Evolutionary conservation across 2,113 vertebrate genomes (phyloP).

Genomic region (Protomyctophum bolini): DNA sequence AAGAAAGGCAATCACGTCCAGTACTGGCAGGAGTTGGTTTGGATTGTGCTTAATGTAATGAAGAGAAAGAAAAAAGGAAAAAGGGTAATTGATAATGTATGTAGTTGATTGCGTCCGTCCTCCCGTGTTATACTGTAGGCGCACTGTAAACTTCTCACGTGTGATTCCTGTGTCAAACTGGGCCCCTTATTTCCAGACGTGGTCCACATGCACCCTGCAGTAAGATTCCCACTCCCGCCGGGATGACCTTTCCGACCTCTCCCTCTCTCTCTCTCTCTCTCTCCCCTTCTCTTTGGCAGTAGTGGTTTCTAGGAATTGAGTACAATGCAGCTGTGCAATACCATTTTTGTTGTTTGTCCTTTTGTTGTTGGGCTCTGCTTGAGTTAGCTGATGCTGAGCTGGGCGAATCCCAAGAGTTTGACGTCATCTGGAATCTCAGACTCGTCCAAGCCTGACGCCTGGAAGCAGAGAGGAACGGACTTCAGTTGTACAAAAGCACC

Average conservation of each 20-base stretch:
- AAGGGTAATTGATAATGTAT: conserved; percentile 59
- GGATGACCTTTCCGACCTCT: conserved; percentile 23
- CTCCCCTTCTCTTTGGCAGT: conserved; percentile 90
- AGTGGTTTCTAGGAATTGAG: conserved; percentile 87
- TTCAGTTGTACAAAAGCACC: conserved; percentile 11
- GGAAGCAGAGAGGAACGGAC: neutral
- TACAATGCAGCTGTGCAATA: conserved; percentile 80
- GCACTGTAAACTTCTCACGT: conserved; percentile 81
- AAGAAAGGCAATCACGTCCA: conserved; percentile 85
- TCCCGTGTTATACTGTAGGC: conserved; percentile 68
- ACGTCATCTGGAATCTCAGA: conserved; percentile 96
- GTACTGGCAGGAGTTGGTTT: conserved; percentile 77
- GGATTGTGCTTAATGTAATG: conserved; percentile 74
- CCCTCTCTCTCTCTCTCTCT: conserved; percentile 56
- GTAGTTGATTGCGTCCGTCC: conserved; percentile 67
- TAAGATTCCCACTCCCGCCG: conserved; percentile 60
- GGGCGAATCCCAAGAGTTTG: conserved; percentile 98
- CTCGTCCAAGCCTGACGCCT: conserved; percentile 95
- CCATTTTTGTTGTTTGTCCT: conserved; percentile 62
- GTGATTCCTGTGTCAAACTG: conserved; percentile 74
- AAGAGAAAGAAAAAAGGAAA: conserved; percentile 30
- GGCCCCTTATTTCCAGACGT: conserved; percentile 47
- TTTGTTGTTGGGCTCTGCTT: conserved; percentile 50
- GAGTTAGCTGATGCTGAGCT: conserved; percentile 98
- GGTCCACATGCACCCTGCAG: conserved; percentile 68